phyloP scores from a whole-genome alignment of 2,888 invertebrate species.

The Heliconius aoede region DNA sequence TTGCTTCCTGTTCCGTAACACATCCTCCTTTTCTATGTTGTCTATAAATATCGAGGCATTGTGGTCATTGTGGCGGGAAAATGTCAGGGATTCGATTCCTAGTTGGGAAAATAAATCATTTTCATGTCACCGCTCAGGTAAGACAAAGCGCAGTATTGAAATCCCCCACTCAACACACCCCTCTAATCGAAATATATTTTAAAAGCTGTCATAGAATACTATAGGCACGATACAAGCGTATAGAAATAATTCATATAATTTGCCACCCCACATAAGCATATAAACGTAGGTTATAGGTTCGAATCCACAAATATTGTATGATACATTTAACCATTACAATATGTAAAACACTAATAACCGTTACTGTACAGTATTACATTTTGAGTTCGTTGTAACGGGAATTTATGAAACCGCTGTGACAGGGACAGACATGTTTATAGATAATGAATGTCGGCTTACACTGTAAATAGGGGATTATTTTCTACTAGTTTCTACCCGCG shows the following conservation, averaged over 20 bases:
- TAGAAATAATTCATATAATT: not conserved
- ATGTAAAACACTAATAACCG: not conserved
- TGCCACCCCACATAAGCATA: not conserved
- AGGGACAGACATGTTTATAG: not conserved
- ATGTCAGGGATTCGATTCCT: not conserved
- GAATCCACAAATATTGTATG: constrained; percentile 8
- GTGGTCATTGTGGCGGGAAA: not conserved
- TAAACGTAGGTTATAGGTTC: not conserved
- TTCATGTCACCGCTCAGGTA: no score
- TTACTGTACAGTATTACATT: not conserved
- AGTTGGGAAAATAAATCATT: not conserved
- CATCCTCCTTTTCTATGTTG: constrained; percentile 39
- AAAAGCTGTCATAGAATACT: not conserved
- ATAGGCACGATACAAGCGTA: not conserved
- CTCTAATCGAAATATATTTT: no score
- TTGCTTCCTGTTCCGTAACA: constrained; percentile 40
- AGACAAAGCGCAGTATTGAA: no score
- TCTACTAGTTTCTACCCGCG: no score
- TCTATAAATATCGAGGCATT: not conserved
- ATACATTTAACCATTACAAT: not conserved
- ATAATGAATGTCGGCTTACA: no score
- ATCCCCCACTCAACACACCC: no score
- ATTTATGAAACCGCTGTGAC: not conserved
- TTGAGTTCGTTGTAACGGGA: not conserved
- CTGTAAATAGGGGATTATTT: no score